Evolutionary conservation across 2,113 vertebrate species (phyloP).

Genomic region (Xiphophorus maculatus): DNA sequence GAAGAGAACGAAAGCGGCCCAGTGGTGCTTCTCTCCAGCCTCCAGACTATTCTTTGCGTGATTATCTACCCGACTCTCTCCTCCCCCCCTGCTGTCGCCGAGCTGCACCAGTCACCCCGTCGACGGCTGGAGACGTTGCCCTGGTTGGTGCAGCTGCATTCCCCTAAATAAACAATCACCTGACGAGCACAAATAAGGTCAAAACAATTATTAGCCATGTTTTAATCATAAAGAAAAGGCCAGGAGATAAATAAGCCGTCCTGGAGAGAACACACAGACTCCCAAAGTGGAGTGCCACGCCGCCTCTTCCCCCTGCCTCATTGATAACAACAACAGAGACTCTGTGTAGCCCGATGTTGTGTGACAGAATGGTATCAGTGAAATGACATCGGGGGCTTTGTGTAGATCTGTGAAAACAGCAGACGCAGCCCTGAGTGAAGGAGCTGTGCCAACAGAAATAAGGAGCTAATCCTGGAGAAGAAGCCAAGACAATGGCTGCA

Average conservation of each 20-base stretch:
- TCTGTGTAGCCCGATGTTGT: conserved; percentile 39
- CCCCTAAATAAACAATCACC: neutral
- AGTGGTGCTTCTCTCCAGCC: conserved; percentile 49
- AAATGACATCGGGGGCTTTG: conserved; percentile 72
- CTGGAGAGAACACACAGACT: conserved; percentile 5
- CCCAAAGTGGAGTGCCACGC: conserved; percentile 20
- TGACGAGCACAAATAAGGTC: conserved; percentile 12
- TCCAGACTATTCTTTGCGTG: conserved; percentile 35
- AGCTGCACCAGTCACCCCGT: conserved; percentile 46
- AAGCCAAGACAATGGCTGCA: conserved; percentile 58
- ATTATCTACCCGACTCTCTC: conserved; percentile 56
- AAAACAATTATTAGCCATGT: neutral
- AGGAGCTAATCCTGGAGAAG: conserved; percentile 74
- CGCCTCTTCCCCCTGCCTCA: conserved; percentile 16
- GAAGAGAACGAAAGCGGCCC: conserved; percentile 7
- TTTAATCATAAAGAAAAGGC: conserved; percentile 13
- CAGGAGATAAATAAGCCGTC: neutral
- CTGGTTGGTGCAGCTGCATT: neutral
- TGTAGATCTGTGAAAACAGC: conserved; percentile 68
- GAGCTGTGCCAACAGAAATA: conserved; percentile 63
- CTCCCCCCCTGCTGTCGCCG: conserved; percentile 44
- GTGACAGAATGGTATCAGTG: conserved; percentile 54
- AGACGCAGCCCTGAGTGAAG: conserved; percentile 55
- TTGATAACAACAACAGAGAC: conserved; percentile 48
- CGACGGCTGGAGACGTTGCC: conserved; percentile 8